Conservation (phyloP, 2,113 vertebrate genomes). For the Gallinago undulata region DNA sequence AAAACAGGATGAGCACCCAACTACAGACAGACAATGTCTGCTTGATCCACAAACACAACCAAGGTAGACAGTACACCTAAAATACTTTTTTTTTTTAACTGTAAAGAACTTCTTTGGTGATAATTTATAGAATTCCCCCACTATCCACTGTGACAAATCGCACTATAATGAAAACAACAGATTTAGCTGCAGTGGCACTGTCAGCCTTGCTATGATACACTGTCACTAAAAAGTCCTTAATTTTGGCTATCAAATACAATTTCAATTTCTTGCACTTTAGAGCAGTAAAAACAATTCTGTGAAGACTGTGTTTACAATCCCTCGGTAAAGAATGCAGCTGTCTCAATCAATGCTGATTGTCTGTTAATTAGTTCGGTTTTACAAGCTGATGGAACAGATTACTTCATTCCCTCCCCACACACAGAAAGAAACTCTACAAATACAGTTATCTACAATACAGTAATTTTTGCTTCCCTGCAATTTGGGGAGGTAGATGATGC, state of each 20-base stretch:
- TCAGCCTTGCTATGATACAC: constrained; percentile 52
- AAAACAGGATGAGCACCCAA: not conserved
- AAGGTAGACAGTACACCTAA: not conserved
- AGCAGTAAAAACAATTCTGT: constrained; percentile 47
- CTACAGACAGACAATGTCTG: accelerated
- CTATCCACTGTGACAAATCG: constrained; percentile 26
- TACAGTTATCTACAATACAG: constrained; percentile 56
- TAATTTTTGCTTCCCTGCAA: not conserved
- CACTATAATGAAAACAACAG: constrained; percentile 61
- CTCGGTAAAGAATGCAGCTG: constrained; percentile 72
- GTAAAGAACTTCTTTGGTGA: constrained; percentile 29
- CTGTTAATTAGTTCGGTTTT: constrained; percentile 81
- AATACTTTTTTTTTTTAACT: not conserved
- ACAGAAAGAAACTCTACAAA: constrained; percentile 56
- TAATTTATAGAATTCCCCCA: constrained; percentile 60
- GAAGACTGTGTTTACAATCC: constrained; percentile 40
- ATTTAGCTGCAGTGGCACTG: constrained; percentile 43
- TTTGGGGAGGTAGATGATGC: not conserved
- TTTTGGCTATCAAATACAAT: constrained; percentile 46
- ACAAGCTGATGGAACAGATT: constrained; percentile 86
- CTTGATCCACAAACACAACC: not conserved
- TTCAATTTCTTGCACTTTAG: constrained; percentile 43
- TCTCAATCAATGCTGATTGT: constrained; percentile 78
- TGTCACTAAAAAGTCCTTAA: constrained; percentile 54
- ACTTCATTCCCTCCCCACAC: constrained; percentile 70